A percentile compares a stretch with the other conserved stretches of the same genome.
phyloP scores from a whole-genome alignment of 2,113 vertebrate species.

The Entomyzon cyanotis region DNA sequence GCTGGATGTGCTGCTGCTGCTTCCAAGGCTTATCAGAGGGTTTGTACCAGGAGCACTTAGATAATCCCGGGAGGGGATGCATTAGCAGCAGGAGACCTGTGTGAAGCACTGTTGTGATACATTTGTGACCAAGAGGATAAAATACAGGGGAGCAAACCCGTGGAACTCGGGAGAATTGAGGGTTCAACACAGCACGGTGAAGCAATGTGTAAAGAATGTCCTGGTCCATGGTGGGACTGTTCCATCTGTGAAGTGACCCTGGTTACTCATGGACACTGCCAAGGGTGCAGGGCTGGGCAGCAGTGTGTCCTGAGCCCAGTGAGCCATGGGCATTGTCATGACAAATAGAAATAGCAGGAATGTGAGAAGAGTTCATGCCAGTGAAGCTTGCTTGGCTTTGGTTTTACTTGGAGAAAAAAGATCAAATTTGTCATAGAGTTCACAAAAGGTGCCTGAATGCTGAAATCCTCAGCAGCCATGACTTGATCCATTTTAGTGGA shows the following conservation, averaged over 20 bases:
- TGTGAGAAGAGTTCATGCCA: neutral
- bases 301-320: neutral
- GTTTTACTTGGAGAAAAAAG: neutral
- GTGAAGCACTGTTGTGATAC: constrained; percentile 5
- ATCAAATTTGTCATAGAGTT: neutral
- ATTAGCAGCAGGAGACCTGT: constrained; percentile 20
- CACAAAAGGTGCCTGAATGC: neutral
- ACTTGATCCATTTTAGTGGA: neutral
- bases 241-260: neutral
- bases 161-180: neutral
- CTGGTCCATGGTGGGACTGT: neutral
- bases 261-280: neutral
- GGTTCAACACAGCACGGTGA: neutral
- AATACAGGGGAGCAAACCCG: neutral
- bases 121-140: neutral
- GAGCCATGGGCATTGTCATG: neutral
- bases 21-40: constrained; percentile 44
- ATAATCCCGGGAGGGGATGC: constrained; percentile 22
- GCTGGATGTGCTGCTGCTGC: constrained; percentile 23
- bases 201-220: accelerated
- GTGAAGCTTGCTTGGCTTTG: neutral
- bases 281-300: neutral
- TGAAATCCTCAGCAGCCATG: neutral
- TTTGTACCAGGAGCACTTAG: neutral
- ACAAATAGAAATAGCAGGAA: neutral